Conservation (phyloP, 2,113 vertebrate species). For the Helogale parvula region DNA sequence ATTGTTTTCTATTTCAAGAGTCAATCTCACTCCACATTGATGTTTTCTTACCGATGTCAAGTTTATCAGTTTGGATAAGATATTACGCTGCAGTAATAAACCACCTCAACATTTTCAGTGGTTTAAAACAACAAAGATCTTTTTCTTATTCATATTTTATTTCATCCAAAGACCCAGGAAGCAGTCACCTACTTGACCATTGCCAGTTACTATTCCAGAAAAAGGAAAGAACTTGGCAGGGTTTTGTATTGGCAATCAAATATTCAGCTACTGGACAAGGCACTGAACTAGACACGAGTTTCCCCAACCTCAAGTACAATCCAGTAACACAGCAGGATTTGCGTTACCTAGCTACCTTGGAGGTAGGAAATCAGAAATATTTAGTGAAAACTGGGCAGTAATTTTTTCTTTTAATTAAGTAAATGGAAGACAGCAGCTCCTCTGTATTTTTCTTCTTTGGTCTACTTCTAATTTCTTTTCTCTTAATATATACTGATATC, state of each 20-base stretch:
- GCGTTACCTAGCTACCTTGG: neutral
- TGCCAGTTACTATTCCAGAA: neutral
- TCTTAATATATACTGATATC: neutral
- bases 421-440: neutral
- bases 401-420: conserved; percentile 57
- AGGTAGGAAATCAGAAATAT: neutral
- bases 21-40: neutral
- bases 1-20: neutral
- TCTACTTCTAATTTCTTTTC: neutral
- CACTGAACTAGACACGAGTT: neutral
- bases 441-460: neutral
- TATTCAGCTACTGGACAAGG: neutral
- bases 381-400: neutral
- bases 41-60: neutral
- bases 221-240: neutral
- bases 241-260: neutral
- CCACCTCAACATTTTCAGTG: neutral
- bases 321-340: neutral
- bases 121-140: neutral
- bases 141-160: neutral
- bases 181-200: neutral
- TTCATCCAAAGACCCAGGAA: neutral
- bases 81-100: neutral
- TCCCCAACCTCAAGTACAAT: neutral
- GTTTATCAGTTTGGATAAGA: neutral